Evolutionary conservation across 2,113 vertebrate species (phyloP), one percentile per base, ranked within the genome.

Genomic region (Hippocampus abdominalis): DNA sequence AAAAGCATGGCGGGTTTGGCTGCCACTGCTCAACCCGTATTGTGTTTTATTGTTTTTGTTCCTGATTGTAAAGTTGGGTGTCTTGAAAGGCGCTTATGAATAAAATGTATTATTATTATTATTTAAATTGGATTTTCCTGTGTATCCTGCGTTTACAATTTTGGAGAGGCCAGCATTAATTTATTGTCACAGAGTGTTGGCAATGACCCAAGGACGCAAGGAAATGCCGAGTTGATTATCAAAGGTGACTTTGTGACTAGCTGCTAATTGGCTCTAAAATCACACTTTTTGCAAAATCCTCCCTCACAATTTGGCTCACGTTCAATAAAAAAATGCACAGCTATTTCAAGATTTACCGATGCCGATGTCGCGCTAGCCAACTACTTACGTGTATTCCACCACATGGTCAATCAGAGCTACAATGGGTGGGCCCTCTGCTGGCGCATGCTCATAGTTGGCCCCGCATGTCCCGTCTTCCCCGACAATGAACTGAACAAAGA

Each of bases 381-480:
- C 61, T 62, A 85, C 96, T 94, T 91, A 98, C 97, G 92, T 95
- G 91, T 93, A 96, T 76, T 96, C 93, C 0, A 98, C 93, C 0
- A 98, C 89, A 7, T 98, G 94, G 84, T 99, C 97, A 60, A 99
- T 64, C 44, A 99, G 88, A 42, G 95, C 84, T 1, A 97, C 85
- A 0, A 99, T 95, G 44, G 97, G 97, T 0, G 97, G 97, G 0
- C 97, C 97, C 78, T 99, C 97, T 0, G 96, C 93, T 0, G 96
- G 94, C 0, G 97, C 96, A 0, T 99, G 97, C 71, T 99, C 97
- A 0, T 98, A 98, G 1, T 95, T 90, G 0, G 96, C 87, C 11
- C 97, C 97, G 57, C 95, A 99, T 51, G 94, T 93, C 25, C 97
- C 97, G 0, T 98, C 95, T 70, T 96, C 95, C 27, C 95, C 96